Evolutionary conservation across 2,888 invertebrate genomes (phyloP).

Genomic region (Pterostichus madidus): DNA sequence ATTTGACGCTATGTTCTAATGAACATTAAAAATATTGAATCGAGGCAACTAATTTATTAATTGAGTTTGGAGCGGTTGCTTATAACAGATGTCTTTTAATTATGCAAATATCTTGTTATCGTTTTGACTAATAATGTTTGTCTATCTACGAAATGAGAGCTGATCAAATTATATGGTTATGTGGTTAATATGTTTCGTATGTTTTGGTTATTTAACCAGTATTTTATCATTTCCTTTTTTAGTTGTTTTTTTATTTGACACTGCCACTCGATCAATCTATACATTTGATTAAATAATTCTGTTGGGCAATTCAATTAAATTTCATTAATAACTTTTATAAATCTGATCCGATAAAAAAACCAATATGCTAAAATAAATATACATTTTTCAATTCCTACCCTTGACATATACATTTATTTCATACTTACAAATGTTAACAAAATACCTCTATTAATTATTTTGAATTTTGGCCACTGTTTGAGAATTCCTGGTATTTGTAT

Average conservation of each 20-base stretch:
- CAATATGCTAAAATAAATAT: too few relatives aligned
- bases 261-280: slow-evolving; percentile 2
- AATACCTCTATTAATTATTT: too few relatives aligned
- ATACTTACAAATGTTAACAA: too few relatives aligned
- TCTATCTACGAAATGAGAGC: slow-evolving; percentile 19
- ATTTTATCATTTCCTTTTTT: slow-evolving; percentile 24
- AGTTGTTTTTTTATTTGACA: neutral
- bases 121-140: slow-evolving; percentile 15
- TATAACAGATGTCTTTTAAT: slow-evolving; percentile 45
- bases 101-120: slow-evolving; percentile 28
- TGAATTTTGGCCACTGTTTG: neutral
- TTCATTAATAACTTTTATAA: too few relatives aligned
- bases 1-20: slow-evolving; percentile 36
- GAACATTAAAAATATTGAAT: slow-evolving; percentile 45
- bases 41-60: slow-evolving; percentile 55
- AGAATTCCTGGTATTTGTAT: neutral
- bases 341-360: neutral
- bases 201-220: slow-evolving; percentile 11
- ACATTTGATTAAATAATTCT: slow-evolving; percentile 5
- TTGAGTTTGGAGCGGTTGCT: slow-evolving; percentile 36
- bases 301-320: too few relatives aligned
- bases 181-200: too few relatives aligned
- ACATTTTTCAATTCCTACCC: too few relatives aligned
- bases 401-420: too few relatives aligned
- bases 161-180: slow-evolving; percentile 39